Conservation (phyloP, 2,113 vertebrate species). For the Microcebus tavaratra region DNA sequence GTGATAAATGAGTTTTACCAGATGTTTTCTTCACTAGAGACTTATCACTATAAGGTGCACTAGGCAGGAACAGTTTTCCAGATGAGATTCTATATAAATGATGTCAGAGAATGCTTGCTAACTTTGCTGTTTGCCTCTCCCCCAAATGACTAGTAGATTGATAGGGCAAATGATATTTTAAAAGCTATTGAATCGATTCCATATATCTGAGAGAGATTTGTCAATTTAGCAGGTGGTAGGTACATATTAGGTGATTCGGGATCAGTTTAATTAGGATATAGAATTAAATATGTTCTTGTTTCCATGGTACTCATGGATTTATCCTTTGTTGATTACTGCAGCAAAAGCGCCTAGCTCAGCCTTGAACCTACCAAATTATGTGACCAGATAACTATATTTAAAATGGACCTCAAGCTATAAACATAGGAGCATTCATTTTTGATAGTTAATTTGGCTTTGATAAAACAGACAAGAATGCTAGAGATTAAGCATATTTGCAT, state of each 20-base stretch:
- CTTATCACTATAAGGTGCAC: not conserved
- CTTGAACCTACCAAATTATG: not conserved
- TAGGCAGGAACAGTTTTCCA: not conserved
- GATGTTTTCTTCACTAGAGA: slow-evolving; percentile 13
- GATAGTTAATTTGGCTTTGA: not conserved
- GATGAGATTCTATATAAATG: not conserved
- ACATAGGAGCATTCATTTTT: not conserved
- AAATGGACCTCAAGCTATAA: not conserved
- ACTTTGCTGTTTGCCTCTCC: not conserved
- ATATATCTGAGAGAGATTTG: not conserved
- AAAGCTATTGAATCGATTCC: not conserved
- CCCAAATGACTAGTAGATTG: not conserved
- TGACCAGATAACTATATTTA: not conserved
- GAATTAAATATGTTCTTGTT: not conserved
- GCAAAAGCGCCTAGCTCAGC: not conserved
- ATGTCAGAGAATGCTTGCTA: not conserved
- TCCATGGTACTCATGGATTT: not conserved
- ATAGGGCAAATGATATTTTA: not conserved
- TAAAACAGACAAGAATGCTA: not conserved
- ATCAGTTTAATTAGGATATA: not conserved
- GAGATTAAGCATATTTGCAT: not conserved
- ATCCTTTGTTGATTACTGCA: not conserved
- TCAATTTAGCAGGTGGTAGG: not conserved
- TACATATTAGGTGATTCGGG: not conserved
- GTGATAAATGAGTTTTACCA: not conserved